phyloP scores from a whole-genome alignment of 2,797 vertebrate genomes.

The Merluccius polli region DNA sequence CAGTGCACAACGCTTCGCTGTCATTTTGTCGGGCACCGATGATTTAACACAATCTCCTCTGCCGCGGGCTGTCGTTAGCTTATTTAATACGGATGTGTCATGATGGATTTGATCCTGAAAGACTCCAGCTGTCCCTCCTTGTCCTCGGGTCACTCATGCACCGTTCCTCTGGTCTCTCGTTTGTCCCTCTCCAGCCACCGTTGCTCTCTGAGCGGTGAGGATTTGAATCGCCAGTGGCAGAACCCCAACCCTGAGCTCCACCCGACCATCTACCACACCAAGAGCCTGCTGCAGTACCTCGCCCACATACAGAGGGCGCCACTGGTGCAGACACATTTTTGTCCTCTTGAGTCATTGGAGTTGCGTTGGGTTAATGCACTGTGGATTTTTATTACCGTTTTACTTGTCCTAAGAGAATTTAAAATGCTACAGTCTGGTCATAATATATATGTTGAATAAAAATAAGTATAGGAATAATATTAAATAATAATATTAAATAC shows the following conservation, averaged over 20 bases:
- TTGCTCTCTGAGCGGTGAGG: constrained; percentile 97
- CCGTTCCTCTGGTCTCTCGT: constrained; percentile 25
- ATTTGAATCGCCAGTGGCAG: constrained; percentile 98
- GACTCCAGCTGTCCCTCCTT: background rate
- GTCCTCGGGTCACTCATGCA: constrained; percentile 21
- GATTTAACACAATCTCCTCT: background rate
- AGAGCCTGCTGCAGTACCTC: constrained; percentile 94
- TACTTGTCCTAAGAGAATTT: no score
- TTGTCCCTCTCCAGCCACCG: constrained; percentile 81
- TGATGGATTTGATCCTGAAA: background rate
- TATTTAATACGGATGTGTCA: background rate
- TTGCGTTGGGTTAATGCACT: constrained; percentile 7
- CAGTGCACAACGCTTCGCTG: background rate
- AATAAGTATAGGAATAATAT: no score
- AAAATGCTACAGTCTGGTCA: background rate
- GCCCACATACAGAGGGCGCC: constrained; percentile 88
- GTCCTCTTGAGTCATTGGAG: constrained; percentile 6
- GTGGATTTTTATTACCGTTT: background rate
- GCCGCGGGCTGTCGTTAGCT: background rate
- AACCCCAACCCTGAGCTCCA: constrained; percentile 90
- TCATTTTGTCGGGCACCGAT: background rate
- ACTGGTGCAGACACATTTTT: constrained; percentile 75
- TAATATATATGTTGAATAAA: background rate
- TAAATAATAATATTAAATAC: no score
- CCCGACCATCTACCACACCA: constrained; percentile 96